Base-by-base conservation (phyloP, 2,888 invertebrate genomes). In the Cancer borealis region DNA sequence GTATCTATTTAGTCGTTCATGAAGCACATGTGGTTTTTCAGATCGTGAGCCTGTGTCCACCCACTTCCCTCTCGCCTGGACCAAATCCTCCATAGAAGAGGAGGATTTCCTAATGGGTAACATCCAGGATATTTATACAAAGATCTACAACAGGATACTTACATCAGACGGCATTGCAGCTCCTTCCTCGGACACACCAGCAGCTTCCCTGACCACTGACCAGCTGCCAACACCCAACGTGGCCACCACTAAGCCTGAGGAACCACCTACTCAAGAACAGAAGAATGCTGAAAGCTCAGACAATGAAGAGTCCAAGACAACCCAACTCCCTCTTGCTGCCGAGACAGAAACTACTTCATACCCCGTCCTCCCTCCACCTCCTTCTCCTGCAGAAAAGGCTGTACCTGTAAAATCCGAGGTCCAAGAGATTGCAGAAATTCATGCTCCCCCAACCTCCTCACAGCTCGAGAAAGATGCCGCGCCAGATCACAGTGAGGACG, bases 41-140 rank as follows among this genome's bases (percentile, higher is more conserved):
- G 95, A 95, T 73, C 92, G 95, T 26, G 93, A 60, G 46, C 95
- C 95, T 17, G 94, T 93, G 49, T 60, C 95, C 39, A 94, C 93
- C 45, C 95, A 95, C 47, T 93, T 95, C 30, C 95, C 95, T 54
- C 91, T 95, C 8, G 95, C 95, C 30, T 95, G 95, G 95, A 95
- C 95, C 30, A 93, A 95, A 39, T 46, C 95, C 17, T 49, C 95
- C 54, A 92, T 91, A 39, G 91, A 92, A n/a, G 95, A 95, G 30
- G 95, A 95, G 90, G 84, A 95, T n/a, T 49, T 92, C 17, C 88
- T 95, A 30, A 88, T 95, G 91, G 46, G 60, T 1, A 94, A 94
- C 66, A 93, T 93, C 49, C 89, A 93, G 47, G 89, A 49, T 0
- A 4, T 89, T 1, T 89, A 73, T 47, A n/a, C 21, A 0, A 66